Base-by-base conservation (phyloP, 1,140 invertebrate species). In the Achroia grisella region DNA sequence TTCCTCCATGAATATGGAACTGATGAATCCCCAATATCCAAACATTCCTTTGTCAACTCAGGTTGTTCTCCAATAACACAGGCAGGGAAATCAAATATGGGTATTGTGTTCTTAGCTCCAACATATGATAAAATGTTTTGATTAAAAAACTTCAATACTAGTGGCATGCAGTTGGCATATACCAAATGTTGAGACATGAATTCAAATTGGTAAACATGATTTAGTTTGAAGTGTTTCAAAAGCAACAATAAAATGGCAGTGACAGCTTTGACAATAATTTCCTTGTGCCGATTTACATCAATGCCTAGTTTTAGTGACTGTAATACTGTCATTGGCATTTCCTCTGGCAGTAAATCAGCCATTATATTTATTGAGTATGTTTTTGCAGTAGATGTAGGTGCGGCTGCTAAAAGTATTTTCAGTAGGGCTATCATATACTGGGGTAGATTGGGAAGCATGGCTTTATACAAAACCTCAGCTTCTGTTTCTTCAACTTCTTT, bases 171-270 rank as follows among this genome's bases (percentile, higher is more conserved):
- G 83, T 99, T 99, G 44, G 98, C 98, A 89, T 99, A 99, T 9
- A 99, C 97, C 40, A 99, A 88, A 87, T 99, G 98, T 81, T 99
- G 98, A 1, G 96, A 97, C 92, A 99, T 97, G 73, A 98, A 99
- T 86, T 99, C 98, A 89, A 99, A 99, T 86, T 99, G 96, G 84
- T 99, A 99, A 9, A 99, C 90, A 82, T 99, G 98, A 87, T 99
- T 99, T n/a, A 99, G 88, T 88, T 99, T 99, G 58, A 99, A 97
- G 87, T 99, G 98, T 83, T 99, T 99, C 34, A 99, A 86, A 29
- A 99, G 88, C 8, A 99, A 85, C 37, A 99, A 80, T 33, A 99
- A 87, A 48, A 99, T 96, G 2, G 94, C 97, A 30, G 97, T 98
- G 0, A 99, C 95, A 8, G 97, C 94, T 89, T 99, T 99, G 0